A percentile compares a stretch with the other conserved stretches of the same genome.
These are phyloP conservation scores for Drosophila burlai DNA, from an alignment of 1,140 invertebrate species.

Conservation along the genomic window DNA sequence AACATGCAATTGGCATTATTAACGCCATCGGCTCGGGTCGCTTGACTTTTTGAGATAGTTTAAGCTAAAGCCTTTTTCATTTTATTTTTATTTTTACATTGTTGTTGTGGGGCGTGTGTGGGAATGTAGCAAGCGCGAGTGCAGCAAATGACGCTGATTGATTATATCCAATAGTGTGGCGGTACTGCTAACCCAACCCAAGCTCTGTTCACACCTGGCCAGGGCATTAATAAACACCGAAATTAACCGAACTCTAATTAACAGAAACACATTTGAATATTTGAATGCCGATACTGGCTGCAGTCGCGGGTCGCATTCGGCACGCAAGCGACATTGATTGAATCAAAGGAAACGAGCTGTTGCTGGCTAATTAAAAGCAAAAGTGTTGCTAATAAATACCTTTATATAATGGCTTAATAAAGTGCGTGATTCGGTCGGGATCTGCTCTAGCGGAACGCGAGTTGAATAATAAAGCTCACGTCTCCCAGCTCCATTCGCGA, in stretches of 20 bases:
- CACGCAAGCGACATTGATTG: slow-evolving; percentile 64
- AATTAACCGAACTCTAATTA: slow-evolving; percentile 80
- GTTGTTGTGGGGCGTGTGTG: slow-evolving; percentile 59
- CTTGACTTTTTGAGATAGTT: slow-evolving; percentile 58
- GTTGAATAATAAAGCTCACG: slow-evolving; percentile 65
- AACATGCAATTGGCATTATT: slow-evolving; percentile 82
- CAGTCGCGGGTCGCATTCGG: slow-evolving; percentile 48
- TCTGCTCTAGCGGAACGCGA: slow-evolving; percentile 65
- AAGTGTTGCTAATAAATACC: slow-evolving; percentile 68
- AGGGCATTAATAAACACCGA: slow-evolving; percentile 73
- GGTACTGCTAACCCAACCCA: slow-evolving; percentile 21
- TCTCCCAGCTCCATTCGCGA: slow-evolving; percentile 47
- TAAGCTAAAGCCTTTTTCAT: slow-evolving; percentile 14
- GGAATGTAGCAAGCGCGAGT: slow-evolving; percentile 51
- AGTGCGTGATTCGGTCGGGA: slow-evolving; percentile 65
- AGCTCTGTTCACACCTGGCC: slow-evolving; percentile 75
- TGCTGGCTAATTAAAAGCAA: slow-evolving; percentile 71
- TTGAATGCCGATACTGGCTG: slow-evolving; percentile 26
- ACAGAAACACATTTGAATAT: slow-evolving; percentile 54
- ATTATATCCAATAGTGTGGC: slow-evolving; percentile 45
- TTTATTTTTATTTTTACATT: slow-evolving; percentile 16
- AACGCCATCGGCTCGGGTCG: slow-evolving; percentile 71
- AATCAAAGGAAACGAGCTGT: slow-evolving; percentile 59
- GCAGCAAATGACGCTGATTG: slow-evolving; percentile 70
- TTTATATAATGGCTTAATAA: slow-evolving; percentile 79